Conservation (phyloP, 2,888 invertebrate species). For the Drosophila birchii region DNA sequence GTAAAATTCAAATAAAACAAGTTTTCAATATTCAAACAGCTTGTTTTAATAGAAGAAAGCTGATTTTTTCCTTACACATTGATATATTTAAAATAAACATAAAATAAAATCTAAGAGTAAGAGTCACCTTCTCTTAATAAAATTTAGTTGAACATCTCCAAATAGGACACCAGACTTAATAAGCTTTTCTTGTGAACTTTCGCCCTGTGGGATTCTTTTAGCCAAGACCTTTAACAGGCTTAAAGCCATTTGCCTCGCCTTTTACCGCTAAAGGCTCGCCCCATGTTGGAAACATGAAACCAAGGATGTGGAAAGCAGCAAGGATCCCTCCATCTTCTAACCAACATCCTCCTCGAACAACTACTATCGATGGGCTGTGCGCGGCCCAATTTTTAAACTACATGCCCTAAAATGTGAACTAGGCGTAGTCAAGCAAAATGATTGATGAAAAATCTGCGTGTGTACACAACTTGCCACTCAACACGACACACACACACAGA, state of each 20-base stretch:
- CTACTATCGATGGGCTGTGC: conserved; percentile 47
- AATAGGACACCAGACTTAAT: conserved; percentile 1
- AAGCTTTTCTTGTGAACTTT: conserved; percentile 5
- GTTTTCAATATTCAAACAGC: too few relatives aligned
- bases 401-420: conserved; percentile 49
- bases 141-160: not conserved
- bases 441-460: conserved; percentile 67
- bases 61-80: too few relatives aligned
- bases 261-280: conserved; percentile 16
- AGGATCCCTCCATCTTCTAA: not conserved
- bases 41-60: too few relatives aligned
- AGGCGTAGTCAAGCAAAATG: conserved; percentile 59
- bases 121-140: not conserved
- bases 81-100: not conserved
- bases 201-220: conserved; percentile 3
- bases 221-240: conserved; percentile 21
- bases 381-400: conserved; percentile 54
- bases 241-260: conserved; percentile 20
- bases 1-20: too few relatives aligned
- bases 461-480: conserved; percentile 68
- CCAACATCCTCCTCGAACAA: not conserved
- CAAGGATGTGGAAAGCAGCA: conserved; percentile 4
- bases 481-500: conserved; percentile 37
- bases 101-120: not conserved
- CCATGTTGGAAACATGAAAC: conserved; percentile 1